phyloP scores from a whole-genome alignment of 1,140 invertebrate species.

The Euglossa dilemma region DNA sequence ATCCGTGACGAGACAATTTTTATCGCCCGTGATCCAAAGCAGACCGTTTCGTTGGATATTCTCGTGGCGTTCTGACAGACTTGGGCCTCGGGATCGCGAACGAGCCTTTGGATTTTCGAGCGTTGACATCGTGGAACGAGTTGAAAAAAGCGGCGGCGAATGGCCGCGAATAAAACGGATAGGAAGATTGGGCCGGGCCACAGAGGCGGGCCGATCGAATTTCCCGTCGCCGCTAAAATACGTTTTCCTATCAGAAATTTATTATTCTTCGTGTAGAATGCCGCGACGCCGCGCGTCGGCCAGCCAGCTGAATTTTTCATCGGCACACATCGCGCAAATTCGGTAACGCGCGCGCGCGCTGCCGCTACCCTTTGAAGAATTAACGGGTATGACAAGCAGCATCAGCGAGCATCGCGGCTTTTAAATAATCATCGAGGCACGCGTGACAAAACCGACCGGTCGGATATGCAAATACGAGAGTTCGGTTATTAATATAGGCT shows the following conservation, averaged over 20 bases:
- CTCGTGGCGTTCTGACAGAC: too few relatives aligned
- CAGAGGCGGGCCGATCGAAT: neutral
- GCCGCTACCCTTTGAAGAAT: neutral
- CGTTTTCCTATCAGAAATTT: conserved; percentile 4
- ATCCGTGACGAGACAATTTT: too few relatives aligned
- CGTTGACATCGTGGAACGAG: neutral
- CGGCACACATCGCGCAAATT: neutral
- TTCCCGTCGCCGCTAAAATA: neutral
- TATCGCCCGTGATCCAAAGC: too few relatives aligned
- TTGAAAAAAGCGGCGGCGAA: neutral
- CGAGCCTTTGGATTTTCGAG: too few relatives aligned
- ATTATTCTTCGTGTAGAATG: conserved; percentile 1
- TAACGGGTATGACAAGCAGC: neutral
- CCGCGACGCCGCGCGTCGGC: neutral
- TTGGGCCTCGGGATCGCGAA: too few relatives aligned
- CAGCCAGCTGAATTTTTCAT: conserved; percentile 8
- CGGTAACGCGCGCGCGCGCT: neutral
- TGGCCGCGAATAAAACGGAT: neutral
- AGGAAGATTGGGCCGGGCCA: neutral
- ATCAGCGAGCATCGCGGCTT: neutral
- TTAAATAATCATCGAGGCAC: conserved; percentile 15
- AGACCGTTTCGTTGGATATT: too few relatives aligned
- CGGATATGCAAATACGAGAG: neutral
- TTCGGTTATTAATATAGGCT: conserved; percentile 1
- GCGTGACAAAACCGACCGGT: neutral